These are phyloP conservation scores for Naja naja DNA, from an alignment of 2,113 vertebrate species.

Conservation along the genomic window DNA sequence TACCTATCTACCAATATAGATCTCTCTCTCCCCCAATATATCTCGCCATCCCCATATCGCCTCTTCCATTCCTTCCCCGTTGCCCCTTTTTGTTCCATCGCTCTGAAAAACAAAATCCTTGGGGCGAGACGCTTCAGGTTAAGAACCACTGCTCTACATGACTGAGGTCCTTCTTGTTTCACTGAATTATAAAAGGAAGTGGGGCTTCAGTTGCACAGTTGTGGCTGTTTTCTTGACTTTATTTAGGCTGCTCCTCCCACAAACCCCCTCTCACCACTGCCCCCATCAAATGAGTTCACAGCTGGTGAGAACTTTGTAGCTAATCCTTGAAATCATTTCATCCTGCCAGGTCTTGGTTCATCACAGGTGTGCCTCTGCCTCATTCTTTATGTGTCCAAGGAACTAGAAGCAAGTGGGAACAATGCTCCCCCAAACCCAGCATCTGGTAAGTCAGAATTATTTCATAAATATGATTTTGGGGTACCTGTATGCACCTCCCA, in stretches of 20 bases:
- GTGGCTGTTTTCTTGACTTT: background rate
- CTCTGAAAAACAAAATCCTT: no score
- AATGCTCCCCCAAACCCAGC: background rate
- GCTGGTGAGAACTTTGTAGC: background rate
- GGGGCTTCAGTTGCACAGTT: background rate
- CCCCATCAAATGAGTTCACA: background rate
- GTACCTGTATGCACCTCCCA: background rate
- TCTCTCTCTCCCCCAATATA: no score
- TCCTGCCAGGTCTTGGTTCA: no score
- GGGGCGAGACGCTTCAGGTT: no score
- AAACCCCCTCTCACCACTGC: background rate
- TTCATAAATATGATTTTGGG: no score
- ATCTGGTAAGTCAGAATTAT: conserved; percentile 37
- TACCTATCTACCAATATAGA: no score
- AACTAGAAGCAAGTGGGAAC: background rate
- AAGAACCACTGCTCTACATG: no score
- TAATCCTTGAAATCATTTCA: background rate
- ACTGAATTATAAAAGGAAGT: background rate
- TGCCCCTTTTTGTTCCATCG: no score
- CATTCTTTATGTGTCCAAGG: conserved; percentile 49
- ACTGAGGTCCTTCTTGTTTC: background rate
- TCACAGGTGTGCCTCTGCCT: conserved; percentile 40
- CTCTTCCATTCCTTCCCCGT: no score
- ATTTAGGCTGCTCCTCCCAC: background rate
- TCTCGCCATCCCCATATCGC: no score